Evolutionary conservation across 2,888 invertebrate genomes (phyloP).

Genomic region (Drosophila greeni): DNA sequence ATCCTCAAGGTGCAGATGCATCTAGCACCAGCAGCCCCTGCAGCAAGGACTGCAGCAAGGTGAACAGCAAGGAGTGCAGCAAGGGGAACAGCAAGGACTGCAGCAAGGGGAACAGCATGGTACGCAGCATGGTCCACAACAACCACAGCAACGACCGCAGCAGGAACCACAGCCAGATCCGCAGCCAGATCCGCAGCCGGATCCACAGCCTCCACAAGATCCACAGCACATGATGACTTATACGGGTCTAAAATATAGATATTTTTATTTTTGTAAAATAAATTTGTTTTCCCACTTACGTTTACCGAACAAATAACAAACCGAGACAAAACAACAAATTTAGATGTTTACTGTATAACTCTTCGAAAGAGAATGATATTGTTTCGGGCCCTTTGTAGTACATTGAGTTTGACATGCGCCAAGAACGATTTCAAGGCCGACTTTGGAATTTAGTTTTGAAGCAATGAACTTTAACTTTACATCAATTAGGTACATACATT

Average conservation of each 20-base stretch:
- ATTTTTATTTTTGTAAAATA: neutral
- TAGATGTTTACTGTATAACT: neutral
- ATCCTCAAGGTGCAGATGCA: no score
- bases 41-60: slow-evolving; percentile 41
- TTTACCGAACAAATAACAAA: slow-evolving; percentile 10
- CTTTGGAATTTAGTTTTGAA: no score
- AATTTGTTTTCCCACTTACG: neutral
- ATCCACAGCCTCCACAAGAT: slow-evolving; percentile 19
- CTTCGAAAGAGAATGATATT: slow-evolving; percentile 1
- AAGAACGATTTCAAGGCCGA: neutral
- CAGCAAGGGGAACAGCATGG: slow-evolving; percentile 46
- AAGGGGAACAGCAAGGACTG: slow-evolving; percentile 14
- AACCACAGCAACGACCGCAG: slow-evolving; percentile 39
- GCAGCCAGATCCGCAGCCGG: slow-evolving; percentile 19
- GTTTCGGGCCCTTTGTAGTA: neutral
- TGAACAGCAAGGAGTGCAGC: slow-evolving; percentile 32
- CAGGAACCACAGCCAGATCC: slow-evolving; percentile 39
- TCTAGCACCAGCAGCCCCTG: slow-evolving; percentile 22
- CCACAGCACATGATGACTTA: slow-evolving; percentile 43
- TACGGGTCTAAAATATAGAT: neutral
- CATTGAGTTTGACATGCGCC: neutral
- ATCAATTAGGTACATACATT: no score
- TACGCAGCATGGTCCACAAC: slow-evolving; percentile 4
- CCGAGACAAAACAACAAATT: slow-evolving; percentile 17
- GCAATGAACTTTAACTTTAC: no score